phyloP scores from a whole-genome alignment of 1,140 invertebrate genomes.

The Neodiprion pinetum region DNA sequence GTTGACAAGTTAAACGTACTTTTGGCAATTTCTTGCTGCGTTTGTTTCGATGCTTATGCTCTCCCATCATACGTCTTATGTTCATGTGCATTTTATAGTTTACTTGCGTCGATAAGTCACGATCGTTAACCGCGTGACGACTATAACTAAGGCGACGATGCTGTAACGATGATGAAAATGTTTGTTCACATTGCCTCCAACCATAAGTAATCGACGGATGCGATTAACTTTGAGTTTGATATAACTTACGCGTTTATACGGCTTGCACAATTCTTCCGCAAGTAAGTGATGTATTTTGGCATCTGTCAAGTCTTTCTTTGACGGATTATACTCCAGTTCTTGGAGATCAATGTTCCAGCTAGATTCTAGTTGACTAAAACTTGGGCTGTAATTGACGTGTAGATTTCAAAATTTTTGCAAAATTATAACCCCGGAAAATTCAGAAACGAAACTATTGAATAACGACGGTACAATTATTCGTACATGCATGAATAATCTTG shows the following conservation, averaged over 20 bases:
- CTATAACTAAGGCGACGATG: slow-evolving; percentile 90
- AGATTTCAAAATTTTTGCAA: slow-evolving; percentile 13
- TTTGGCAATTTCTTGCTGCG: slow-evolving; percentile 74
- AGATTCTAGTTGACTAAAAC: slow-evolving; percentile 80
- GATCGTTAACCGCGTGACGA: slow-evolving; percentile 87
- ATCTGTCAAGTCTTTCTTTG: slow-evolving; percentile 89
- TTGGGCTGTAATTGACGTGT: slow-evolving; percentile 66
- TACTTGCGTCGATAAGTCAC: slow-evolving; percentile 82
- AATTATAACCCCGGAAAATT: slow-evolving; percentile 11
- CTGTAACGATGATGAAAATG: slow-evolving; percentile 62
- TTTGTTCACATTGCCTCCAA: neutral
- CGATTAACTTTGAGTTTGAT: neutral
- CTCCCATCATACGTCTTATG: slow-evolving; percentile 83
- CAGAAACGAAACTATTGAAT: too few species aligned
- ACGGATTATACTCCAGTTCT: slow-evolving; percentile 91
- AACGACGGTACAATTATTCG: too few species aligned
- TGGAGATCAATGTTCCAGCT: slow-evolving; percentile 92
- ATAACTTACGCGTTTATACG: slow-evolving; percentile 82
- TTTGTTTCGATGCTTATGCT: slow-evolving; percentile 83
- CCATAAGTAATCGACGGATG: neutral
- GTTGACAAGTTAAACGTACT: slow-evolving; percentile 28
- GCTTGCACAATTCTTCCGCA: slow-evolving; percentile 89
- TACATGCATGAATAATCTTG: too few species aligned
- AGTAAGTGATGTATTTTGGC: slow-evolving; percentile 92
- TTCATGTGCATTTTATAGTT: slow-evolving; percentile 94